Conservation (phyloP, 2,888 invertebrate species). For the Gisinianus flammeolus region DNA sequence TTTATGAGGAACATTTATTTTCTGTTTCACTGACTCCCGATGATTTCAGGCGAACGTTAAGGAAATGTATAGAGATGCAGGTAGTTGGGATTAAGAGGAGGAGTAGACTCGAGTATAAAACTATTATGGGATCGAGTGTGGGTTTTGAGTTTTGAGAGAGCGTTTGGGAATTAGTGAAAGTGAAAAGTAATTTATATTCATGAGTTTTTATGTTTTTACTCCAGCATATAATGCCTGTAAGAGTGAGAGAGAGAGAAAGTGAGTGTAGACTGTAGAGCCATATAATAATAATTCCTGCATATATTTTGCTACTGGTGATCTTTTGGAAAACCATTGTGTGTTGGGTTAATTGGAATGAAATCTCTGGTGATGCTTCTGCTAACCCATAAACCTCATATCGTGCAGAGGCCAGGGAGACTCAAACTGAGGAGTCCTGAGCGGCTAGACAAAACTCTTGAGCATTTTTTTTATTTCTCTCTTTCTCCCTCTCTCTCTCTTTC, state of each 20-base stretch:
- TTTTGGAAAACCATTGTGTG: not conserved
- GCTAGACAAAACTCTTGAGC: not conserved
- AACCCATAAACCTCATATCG: not conserved
- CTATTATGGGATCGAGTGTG: too few species aligned
- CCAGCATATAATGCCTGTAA: not conserved
- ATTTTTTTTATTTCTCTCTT: not conserved
- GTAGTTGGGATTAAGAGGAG: too few species aligned
- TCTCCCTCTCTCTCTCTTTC: not conserved
- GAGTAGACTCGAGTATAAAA: too few species aligned
- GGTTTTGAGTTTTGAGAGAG: not conserved
- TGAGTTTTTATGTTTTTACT: not conserved
- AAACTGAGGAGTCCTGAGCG: too few species aligned
- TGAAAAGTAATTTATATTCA: not conserved
- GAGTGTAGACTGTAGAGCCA: not conserved
- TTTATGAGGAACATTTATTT: too few species aligned
- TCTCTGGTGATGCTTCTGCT: not conserved
- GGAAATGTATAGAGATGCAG: too few species aligned
- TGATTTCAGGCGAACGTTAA: too few species aligned
- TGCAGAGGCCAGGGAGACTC: not conserved
- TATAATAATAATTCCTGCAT: not conserved
- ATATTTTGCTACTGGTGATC: not conserved
- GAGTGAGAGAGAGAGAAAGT: not conserved
- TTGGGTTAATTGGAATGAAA: constrained; percentile 19
- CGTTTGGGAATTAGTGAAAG: not conserved
- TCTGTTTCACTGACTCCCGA: too few species aligned